Base-by-base conservation (phyloP, 2,888 invertebrate species). In the Pristionchus maxplancki region DNA sequence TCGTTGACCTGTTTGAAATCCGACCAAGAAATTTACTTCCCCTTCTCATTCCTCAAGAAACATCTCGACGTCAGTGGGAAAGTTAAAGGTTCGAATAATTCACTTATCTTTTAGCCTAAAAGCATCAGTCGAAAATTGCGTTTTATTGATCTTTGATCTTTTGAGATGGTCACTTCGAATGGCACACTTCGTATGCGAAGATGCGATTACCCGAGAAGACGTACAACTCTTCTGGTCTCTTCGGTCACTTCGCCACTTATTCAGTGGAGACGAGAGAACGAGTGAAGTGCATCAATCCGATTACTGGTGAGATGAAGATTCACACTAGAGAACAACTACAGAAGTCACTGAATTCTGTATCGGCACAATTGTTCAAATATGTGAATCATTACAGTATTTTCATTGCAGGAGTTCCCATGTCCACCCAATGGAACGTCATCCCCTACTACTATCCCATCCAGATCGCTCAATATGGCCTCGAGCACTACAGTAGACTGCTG, bases 381-480 rank as follows among this genome's bases (percentile, higher is more conserved):
- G n/a, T n/a, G 5, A 28, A 64, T 24, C 62, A 13, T 64, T 85
- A 62, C 3, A 28, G 64, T n/a, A 53, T 5, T 34, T 64, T 88
- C 88, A 17, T 85, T 58, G 40, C 91, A 96, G 96, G 95, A 82
- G 98, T 98, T 28, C 98, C 98, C 0, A 97, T 98, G 88, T 97
- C 97, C n/a, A 97, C 97, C 0, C 98, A 98, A 95, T 99, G 99
- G 99, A 97, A 98, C 93, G 97, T 97, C 58, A 96, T 96, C 90
- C 99, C 99, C 0, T 98, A 99, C 95, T 98, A 97, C 95, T 99
- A 99, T 95, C 98, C 99, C 0, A 99, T 98, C 1, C 99, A 99
- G 96, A 98, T 99, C 91, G 98, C 99, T 11, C 99, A 99, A 95
- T 99, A 97, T 95, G 99, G 98, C 0, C 95, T 99, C 89, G 97